phyloP scores from a whole-genome alignment of 2,113 vertebrate species.

The Benitochromis conjunctus region DNA sequence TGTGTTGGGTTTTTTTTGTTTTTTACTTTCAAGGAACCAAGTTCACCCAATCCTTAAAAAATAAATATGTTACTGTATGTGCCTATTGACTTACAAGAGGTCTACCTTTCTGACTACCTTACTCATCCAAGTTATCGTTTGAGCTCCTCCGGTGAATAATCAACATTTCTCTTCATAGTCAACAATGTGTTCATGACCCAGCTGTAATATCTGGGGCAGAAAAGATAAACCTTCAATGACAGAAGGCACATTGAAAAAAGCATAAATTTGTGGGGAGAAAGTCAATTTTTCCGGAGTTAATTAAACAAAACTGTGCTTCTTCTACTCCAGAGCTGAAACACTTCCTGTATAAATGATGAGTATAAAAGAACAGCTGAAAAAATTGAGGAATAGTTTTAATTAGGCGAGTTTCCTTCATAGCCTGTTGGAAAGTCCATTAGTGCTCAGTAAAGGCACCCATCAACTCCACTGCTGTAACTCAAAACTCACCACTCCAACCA shows the following conservation, averaged over 20 bases:
- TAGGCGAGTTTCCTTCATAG: background rate
- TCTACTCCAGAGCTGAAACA: background rate
- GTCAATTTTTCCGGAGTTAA: constrained; percentile 24
- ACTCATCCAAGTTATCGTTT: background rate
- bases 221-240: background rate
- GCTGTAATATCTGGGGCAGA: background rate
- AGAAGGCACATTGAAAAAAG: background rate
- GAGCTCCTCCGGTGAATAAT: constrained; percentile 16
- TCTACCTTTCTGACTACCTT: background rate
- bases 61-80: background rate
- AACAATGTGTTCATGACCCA: background rate
- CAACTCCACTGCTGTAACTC: constrained; percentile 26
- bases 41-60: background rate
- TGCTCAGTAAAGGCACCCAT: background rate
- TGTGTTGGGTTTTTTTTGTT: background rate
- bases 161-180: constrained; percentile 19
- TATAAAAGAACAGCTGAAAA: background rate
- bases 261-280: background rate
- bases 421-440: constrained; percentile 45
- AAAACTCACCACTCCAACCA: constrained; percentile 23
- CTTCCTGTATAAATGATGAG: background rate
- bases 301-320: constrained; percentile 34
- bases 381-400: constrained; percentile 27
- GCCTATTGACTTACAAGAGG: background rate
- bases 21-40: background rate